Evolutionary conservation across 2,797 vertebrate species (phyloP), one percentile per base, ranked within the genome.

Genomic region (Intellagama lesueurii): DNA sequence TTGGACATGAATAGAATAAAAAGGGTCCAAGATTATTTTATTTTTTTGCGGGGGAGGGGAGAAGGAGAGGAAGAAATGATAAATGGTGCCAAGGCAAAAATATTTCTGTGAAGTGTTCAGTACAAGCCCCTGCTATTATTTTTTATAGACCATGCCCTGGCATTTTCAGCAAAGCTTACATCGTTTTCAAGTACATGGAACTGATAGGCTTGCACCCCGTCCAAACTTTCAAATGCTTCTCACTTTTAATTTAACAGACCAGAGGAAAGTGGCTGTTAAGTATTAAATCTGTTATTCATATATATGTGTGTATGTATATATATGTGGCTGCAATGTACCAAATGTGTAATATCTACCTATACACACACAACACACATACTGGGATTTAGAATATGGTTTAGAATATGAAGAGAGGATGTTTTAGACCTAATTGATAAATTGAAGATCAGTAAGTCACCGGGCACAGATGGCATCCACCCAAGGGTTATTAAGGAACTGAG

Each of bases 1-100:
- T 35, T 72, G 69, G 68, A 88, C 5, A 2, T 92, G 93, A 81
- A 49, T 80, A 78, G 91, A 90, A 35, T 79, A 77, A 78, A 79
- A 87, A 90, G 70, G 9, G 70, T 85, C 80, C 17, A 40, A 19
- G 47, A 89, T 89, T 40, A 40, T 40, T 40, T 40, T 40, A 2
- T 40, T 40, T 40, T 40, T 40, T 19, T 7, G 9, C 17, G 35
- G 85, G n/a, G 72, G 4, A 3, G 28, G 14, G 12, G 12, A 4
- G 12, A 4, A 8, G 7, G 49, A n/a, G 9, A 26, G 1, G 28
- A 86, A 87, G 47, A 83, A 90, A 87, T 86, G 40, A 81, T 35
- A 91, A 80, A 16, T 78, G 2, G 4, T 44, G 32, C 82, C 81
- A 88, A 49, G 91, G 11, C 4, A 89, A 81, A 78, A 81, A 28